A percentile compares a stretch with the other conserved stretches of the same genome.
These are phyloP conservation scores for Schizaphis graminum DNA, from an alignment of 2,888 invertebrate species.

Conservation along the genomic window DNA sequence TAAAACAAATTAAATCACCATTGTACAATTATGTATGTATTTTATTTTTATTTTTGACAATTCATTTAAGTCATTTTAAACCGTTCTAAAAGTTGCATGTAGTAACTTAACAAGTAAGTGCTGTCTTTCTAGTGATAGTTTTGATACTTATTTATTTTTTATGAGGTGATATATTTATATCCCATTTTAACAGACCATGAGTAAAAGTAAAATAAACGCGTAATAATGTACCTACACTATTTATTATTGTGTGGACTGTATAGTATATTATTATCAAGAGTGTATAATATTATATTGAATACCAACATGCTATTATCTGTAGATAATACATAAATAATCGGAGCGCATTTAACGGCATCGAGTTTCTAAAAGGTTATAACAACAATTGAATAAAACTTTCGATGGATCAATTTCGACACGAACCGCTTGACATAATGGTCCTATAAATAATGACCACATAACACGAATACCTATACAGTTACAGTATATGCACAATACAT, in stretches of 20 bases:
- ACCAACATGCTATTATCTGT: not conserved
- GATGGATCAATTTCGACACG: constrained; percentile 4
- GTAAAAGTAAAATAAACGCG: not conserved
- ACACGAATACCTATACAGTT: not conserved
- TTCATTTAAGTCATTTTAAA: too few relatives aligned
- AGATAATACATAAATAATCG: not conserved
- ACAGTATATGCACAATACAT: not conserved
- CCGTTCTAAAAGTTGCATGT: too few relatives aligned
- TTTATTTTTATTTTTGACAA: too few relatives aligned
- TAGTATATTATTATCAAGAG: not conserved
- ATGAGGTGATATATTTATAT: too few relatives aligned
- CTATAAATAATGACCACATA: not conserved
- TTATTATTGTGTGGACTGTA: not conserved
- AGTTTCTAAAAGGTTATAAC: not conserved
- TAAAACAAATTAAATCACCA: too few relatives aligned
- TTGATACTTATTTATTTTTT: too few relatives aligned
- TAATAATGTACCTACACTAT: not conserved
- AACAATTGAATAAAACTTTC: constrained; percentile 5
- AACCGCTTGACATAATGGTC: constrained; percentile 5
- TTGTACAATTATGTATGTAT: too few relatives aligned
- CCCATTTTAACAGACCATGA: not conserved
- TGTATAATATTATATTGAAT: not conserved
- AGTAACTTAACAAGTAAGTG: too few relatives aligned
- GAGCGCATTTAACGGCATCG: not conserved
- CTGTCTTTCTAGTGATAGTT: too few relatives aligned